phyloP scores from a whole-genome alignment of 2,797 vertebrate genomes.

The Cossypha polioptera region DNA sequence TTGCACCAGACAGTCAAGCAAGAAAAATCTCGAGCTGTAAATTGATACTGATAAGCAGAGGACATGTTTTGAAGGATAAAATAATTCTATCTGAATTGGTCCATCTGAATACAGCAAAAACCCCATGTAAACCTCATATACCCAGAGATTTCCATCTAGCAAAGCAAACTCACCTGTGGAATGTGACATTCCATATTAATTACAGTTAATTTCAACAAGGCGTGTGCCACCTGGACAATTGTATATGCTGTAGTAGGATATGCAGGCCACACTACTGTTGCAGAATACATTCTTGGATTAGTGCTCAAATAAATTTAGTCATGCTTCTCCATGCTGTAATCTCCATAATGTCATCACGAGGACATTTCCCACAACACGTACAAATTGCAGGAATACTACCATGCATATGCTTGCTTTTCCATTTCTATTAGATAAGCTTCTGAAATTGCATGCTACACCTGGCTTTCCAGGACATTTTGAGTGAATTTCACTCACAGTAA shows the following conservation, averaged over 20 bases:
- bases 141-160: background rate
- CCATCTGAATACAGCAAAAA: rapidly evolving
- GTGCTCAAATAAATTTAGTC: background rate
- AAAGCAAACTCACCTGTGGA: background rate
- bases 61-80: background rate
- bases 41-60: background rate
- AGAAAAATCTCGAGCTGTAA: background rate
- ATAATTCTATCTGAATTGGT: background rate
- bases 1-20: background rate
- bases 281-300: background rate
- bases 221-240: background rate
- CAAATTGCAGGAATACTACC: background rate
- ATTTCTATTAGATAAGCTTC: background rate
- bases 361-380: background rate
- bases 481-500: background rate
- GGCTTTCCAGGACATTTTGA: background rate
- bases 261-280: background rate
- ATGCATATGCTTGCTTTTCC: background rate
- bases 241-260: background rate
- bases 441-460: background rate
- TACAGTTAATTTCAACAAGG: background rate
- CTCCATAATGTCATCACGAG: background rate
- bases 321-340: background rate
- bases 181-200: background rate
- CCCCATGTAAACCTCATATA: background rate